Evolutionary conservation across 2,888 invertebrate species (phyloP), one percentile per base, ranked within the genome.

Genomic region (Acanthococcus lagerstroemiae): DNA sequence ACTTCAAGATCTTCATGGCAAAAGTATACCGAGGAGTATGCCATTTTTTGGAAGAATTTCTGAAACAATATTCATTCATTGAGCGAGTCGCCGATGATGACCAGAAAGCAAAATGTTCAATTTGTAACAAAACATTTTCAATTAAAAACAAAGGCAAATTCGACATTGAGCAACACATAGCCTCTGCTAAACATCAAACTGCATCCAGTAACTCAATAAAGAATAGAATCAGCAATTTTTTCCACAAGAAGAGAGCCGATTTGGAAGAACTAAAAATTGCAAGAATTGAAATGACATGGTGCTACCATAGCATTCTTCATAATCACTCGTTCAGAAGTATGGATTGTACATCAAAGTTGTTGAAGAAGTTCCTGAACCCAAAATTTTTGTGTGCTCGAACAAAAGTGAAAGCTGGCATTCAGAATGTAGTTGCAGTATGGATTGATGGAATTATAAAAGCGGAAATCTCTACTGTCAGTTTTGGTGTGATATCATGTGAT

Each of bases 351-450:
- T 27, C 61, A 22, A 66, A 61, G 48, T 58, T 66, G 57, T 52
- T 68, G 46, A 57, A 52, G 45, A 25, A 37, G 44, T 50, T 67
- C 45, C 21, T 37, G 21, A 26, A 67, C 25, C 37, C 46, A 25
- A 61, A 55, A 63, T 63, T 24, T 45, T 4, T 61, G 4, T 30
- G 61, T 5, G 25, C 37, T 4, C 45, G 55, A 25, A 67, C 67
- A 12, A 44, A 63, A 71, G 67, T 68, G 74, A 66, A 73, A 70
- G 68, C 67, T 55, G 26, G 68, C 69, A 50, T 60, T 72, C 25
- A 71, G 70, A 68, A 70, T 70, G 12, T 73, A 71, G 61, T 74
- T 72, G 67, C 63, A 71, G 48, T 68, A 70, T n/a, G 65, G 67
- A 65, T 70, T 71, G 56, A 72, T 30, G n/a, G 15, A 21, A 22